phyloP scores from a whole-genome alignment of 2,797 vertebrate species.

The Chrysolophus pictus region DNA sequence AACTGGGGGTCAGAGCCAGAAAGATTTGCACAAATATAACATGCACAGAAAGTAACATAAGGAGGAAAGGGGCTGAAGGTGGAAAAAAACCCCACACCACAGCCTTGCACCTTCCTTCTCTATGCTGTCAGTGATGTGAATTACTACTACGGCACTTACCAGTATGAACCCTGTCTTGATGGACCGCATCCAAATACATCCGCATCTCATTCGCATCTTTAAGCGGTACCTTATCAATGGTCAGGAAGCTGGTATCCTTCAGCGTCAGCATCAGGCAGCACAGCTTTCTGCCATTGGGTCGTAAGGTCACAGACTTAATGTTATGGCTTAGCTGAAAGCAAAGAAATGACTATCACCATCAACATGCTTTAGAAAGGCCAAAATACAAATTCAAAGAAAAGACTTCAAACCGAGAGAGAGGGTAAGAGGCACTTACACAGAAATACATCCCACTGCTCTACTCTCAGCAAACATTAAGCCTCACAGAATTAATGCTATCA shows the following conservation, averaged over 20 bases:
- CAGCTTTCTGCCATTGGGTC: conserved; percentile 79
- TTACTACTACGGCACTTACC: conserved; percentile 76
- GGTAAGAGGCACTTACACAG: background rate
- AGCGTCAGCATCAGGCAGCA: conserved; percentile 88
- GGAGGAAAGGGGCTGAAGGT: background rate
- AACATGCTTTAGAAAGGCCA: background rate
- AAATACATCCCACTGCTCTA: background rate
- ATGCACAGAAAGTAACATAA: background rate
- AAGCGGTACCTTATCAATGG: conserved; percentile 87
- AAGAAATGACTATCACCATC: background rate
- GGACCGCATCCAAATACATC: conserved; percentile 91
- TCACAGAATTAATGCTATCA: background rate
- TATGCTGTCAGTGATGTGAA: background rate
- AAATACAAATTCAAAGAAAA: background rate
- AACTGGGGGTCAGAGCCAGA: background rate
- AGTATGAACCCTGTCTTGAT: conserved; percentile 84
- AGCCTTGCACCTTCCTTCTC: background rate
- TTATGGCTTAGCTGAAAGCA: conserved; percentile 91
- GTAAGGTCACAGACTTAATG: conserved; percentile 88
- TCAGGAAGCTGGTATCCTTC: conserved; percentile 89
- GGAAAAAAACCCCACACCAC: background rate
- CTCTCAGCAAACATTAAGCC: background rate
- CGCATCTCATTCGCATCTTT: conserved; percentile 88
- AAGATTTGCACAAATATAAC: background rate
- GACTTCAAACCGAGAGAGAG: background rate